Base-by-base conservation (phyloP, 2,797 vertebrate genomes). In the Cyclura pinguis region DNA sequence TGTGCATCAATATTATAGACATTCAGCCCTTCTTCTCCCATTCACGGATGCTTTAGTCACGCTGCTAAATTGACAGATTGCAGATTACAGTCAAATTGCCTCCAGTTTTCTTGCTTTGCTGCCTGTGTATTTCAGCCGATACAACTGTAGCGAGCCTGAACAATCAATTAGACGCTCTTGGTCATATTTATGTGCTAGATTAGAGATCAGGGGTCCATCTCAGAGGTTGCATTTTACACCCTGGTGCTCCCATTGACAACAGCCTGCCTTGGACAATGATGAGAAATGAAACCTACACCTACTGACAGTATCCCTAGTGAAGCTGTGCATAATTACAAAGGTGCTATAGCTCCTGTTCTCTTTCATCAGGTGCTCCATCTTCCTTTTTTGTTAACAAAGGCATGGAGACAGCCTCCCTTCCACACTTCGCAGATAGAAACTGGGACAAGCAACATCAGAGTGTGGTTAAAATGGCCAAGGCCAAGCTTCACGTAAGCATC, bases 131-230 rank as follows among this genome's bases (percentile, higher is more conserved):
- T 89, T 91, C 72, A 83, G 84, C 88, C 50, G 32, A 69, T 78
- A 72, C 20, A 27, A n/a, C 85, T 27, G 52, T 62, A 73, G 88
- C 27, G 16, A 89, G 80, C 73, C 80, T 64, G 73, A 87, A 87
- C 88, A 84, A 89, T 87, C 80, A 80, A 87, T 89, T 84, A 74
- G 57, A 50, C 18, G 76, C 91, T 80, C 85, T 13, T n/a, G 88
- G 85, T 78, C 64, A 50, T 91, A 88, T 91, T 91, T 87, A 91
- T 78, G 90, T 59, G 86, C 80, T 78, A 84, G 86, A 91, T 91
- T 91, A 91, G 62, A 72, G 85, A 88, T 87, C 81, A 69, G 85
- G 80, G 80, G 81, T 35, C 67, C 29, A 73, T 29, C 81, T 88
- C 85, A 6, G 73, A 78, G 90, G 81, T 78, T 67, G 90, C 73